phyloP scores from a whole-genome alignment of 2,797 vertebrate species.

The Moxostoma hubbsi region DNA sequence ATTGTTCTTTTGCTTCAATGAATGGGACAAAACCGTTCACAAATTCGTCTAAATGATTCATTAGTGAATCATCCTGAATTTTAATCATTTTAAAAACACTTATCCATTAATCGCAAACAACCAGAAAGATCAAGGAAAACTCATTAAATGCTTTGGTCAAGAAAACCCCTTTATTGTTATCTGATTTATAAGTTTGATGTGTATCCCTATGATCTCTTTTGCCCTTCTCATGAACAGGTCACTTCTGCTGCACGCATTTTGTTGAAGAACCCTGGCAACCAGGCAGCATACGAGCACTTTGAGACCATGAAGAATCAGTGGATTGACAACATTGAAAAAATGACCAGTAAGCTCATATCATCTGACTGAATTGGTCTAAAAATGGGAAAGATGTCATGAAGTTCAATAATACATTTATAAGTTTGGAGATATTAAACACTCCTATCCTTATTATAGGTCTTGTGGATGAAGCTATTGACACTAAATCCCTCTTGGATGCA shows the following conservation, averaged over 20 bases:
- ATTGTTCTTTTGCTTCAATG: no score
- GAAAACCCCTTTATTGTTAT: not conserved
- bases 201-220: constrained; percentile 1
- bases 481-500: constrained; percentile 93
- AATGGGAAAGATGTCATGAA: no score
- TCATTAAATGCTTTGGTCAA: no score
- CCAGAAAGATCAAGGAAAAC: no score
- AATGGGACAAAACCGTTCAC: no score
- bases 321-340: constrained; percentile 98
- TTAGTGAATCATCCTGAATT: no score
- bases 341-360: constrained; percentile 82
- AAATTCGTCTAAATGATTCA: no score
- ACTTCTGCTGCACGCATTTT: constrained; percentile 94
- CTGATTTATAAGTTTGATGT: not conserved
- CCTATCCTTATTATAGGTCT: constrained; percentile 76
- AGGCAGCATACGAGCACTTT: constrained; percentile 97
- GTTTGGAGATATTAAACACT: not conserved
- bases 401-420: no score
- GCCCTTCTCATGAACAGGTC: constrained; percentile 77
- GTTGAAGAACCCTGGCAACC: constrained; percentile 95
- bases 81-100: no score
- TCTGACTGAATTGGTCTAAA: no score
- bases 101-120: no score
- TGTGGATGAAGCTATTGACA: constrained; percentile 98
- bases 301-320: constrained; percentile 99